Base-by-base conservation (phyloP, 2,113 vertebrate genomes). In the Anarrhichthys ocellatus region DNA sequence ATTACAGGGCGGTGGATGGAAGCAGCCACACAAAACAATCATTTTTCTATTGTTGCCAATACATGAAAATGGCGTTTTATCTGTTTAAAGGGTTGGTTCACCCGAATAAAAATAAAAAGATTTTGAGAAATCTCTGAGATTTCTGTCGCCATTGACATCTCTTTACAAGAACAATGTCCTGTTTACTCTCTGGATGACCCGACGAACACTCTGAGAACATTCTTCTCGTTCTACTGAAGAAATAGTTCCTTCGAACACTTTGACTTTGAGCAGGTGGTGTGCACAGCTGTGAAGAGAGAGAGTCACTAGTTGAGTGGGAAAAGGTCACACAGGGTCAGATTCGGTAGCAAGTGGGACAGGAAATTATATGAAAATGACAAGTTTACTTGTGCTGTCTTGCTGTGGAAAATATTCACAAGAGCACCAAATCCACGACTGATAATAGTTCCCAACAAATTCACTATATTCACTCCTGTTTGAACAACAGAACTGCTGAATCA, bases 1-100 rank as follows among this genome's bases (percentile, higher is more conserved):
- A 92, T 90, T 89, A 89, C 64, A 92, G 76, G 81, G 88, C 77
- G 86, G 40, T 54, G 83, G 34, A 79, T 71, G 63, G 4, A 38
- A 74, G 59, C 67, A 36, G 34, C 29, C 76, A 81, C 69, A 75
- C 67, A 77, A 86, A 92, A 90, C 87, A 89, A 20, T 84, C 4
- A 76, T 91, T 86, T 89, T 62, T 76, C 64, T 22, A 64, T 62
- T 64, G 46, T 82, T 54, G 61, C 81, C 38, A n/a, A 13, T 40
- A 61, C 46, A 50, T 32, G 38, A 68, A 67, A 72, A 74, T 56
- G 65, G 1, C 50, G 36, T 36, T 42, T 56, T 18, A 17, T 61
- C 56, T 40, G 15, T 48, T 62, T 44, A 67, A 76, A 78, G 34
- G 27, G 34, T 2, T 36, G 20, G 13, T 75, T 64, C 74, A 46